Base-by-base conservation (phyloP, 2,113 vertebrate species). In the Nothoprocta pentlandii region DNA sequence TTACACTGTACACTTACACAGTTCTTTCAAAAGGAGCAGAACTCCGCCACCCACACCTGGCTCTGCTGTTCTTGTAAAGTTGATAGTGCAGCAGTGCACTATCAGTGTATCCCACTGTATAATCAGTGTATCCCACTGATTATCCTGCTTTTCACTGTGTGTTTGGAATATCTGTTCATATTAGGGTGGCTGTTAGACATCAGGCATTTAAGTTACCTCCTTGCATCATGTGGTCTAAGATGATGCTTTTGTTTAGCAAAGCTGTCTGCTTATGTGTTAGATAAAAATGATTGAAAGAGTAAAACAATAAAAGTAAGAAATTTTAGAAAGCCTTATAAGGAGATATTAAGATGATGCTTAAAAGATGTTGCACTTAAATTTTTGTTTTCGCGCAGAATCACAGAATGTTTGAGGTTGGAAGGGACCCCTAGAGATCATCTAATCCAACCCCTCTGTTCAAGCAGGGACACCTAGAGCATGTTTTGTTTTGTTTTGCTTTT, bases 1-100 rank as follows among this genome's bases (percentile, higher is more conserved):
- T 46, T 61, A 30, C 19, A 23, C 21, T 47, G 16, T 39, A 56
- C n/a, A 32, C 0, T 0, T 39, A 1, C 3, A 3, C 36, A 39
- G 49, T 86, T 59, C 10, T 36, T 79, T 36, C 47, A 79, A 54
- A 28, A 7, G 26, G 20, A 44, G 14, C 32, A 36, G 32, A 71
- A 66, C 14, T 70, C 54, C 12, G 20, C 10, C 15, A 16, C 25
- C 17, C 22, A 12, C 44, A 51, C 14, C 4, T 20, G 28, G 30
- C 51, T 77, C 49, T 81, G 32, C 51, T 66, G 15, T 12, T 53
- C 23, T 61, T 67, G 46, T 11, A 13, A 47, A 54, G 41, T 34
- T 34, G 51, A 6, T 62, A 61, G 46, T 23, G 49, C 54, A 23
- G 11, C 36, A 14, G 44, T 66, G 23, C 36, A 39, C 34, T 34